Evolutionary conservation across 2,888 invertebrate genomes (phyloP).

Genomic region (Archips crataeganus): DNA sequence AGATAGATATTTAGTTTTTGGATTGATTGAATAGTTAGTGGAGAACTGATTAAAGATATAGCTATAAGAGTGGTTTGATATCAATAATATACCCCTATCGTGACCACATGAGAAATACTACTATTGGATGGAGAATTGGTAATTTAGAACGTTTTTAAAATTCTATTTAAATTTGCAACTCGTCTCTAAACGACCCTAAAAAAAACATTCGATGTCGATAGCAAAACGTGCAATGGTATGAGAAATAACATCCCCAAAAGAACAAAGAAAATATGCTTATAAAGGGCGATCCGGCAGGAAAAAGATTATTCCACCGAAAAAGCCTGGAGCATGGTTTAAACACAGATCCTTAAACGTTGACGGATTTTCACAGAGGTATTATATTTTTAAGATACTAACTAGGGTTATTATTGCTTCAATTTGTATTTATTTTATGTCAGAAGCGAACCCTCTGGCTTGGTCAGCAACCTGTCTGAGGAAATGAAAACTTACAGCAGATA

Average conservation of each 20-base stretch:
- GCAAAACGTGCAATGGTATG: constrained; percentile 28
- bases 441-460: not conserved
- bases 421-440: not conserved
- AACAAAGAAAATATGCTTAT: constrained; percentile 40
- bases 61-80: too few species aligned
- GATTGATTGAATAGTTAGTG: not conserved
- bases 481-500: not conserved
- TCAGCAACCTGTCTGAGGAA: not conserved
- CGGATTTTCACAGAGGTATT: constrained; percentile 15
- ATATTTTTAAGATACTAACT: constrained; percentile 9
- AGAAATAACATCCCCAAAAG: constrained; percentile 33
- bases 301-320: constrained; percentile 31
- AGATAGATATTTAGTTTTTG: not conserved
- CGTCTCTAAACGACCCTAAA: constrained; percentile 8
- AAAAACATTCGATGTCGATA: constrained; percentile 6
- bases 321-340: constrained; percentile 22
- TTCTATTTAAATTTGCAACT: not conserved
- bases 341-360: constrained; percentile 24
- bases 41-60: not conserved
- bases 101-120: too few species aligned
- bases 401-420: not conserved
- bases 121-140: not conserved
- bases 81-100: too few species aligned
- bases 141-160: not conserved
- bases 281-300: constrained; percentile 27